Conservation (phyloP, 1,140 invertebrate species). For the Magallana angulata region DNA sequence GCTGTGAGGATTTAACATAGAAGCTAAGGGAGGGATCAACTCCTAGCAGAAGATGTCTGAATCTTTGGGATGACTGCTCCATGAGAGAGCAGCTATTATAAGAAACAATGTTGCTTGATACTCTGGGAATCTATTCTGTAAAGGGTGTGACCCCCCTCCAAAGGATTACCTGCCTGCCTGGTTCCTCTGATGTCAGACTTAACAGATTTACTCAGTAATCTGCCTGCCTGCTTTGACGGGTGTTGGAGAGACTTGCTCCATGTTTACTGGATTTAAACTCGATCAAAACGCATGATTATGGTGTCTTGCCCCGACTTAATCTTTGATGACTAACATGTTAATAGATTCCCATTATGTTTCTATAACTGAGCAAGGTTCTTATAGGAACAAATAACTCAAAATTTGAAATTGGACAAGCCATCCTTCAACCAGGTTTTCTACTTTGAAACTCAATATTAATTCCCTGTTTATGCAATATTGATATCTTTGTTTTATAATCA, state of each 20-base stretch:
- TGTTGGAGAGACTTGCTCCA: conserved; percentile 20
- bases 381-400: background rate
- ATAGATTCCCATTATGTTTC: conserved; percentile 8
- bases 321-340: conserved; percentile 31
- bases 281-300: conserved; percentile 28
- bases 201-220: conserved; percentile 7
- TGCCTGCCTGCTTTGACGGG: background rate
- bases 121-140: conserved; percentile 11
- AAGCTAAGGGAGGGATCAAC: conserved; percentile 32
- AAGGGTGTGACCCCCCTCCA: background rate
- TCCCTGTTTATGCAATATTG: too few relatives aligned
- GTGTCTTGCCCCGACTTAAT: conserved; percentile 21
- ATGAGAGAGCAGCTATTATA: background rate
- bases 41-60: background rate
- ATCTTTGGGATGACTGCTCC: conserved; percentile 32
- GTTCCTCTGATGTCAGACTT: conserved; percentile 19
- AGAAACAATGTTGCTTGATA: conserved; percentile 10
- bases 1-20: conserved; percentile 30
- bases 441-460: too few relatives aligned
- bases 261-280: conserved; percentile 35
- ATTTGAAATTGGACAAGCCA: too few relatives aligned
- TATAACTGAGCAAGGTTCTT: background rate
- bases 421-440: too few relatives aligned
- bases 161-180: background rate
- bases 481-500: too few relatives aligned